Conservation (phyloP, 2,113 vertebrate species). For the Manacus vitellinus region DNA sequence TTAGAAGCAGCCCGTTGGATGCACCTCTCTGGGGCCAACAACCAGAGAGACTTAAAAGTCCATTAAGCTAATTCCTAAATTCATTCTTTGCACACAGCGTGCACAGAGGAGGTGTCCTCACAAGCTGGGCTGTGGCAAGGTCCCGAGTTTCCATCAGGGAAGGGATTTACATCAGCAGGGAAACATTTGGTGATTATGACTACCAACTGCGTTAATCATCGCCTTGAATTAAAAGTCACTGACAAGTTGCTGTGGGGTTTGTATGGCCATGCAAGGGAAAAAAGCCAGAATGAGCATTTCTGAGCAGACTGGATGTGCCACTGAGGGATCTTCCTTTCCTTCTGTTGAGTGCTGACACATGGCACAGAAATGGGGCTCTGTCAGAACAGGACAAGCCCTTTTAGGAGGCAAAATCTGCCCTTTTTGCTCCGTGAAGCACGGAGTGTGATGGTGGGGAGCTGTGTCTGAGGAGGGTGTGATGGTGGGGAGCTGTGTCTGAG, state of each 20-base stretch:
- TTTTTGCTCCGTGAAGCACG: background rate
- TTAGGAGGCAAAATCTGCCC: rapidly evolving
- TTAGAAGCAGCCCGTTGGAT: background rate
- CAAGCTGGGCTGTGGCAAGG: background rate
- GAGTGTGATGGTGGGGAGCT: background rate
- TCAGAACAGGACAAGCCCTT: background rate
- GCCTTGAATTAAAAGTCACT: constrained; percentile 24
- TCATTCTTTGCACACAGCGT: background rate
- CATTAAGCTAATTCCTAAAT: constrained; percentile 1
- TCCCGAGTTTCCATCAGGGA: background rate
- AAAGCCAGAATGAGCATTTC: background rate
- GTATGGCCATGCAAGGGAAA: background rate
- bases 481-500: background rate
- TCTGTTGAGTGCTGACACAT: background rate
- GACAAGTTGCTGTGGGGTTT: constrained; percentile 5
- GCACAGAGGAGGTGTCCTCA: background rate
- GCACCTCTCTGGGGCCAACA: background rate
- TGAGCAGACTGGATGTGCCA: background rate
- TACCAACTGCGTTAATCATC: constrained; percentile 28
- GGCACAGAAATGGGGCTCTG: background rate
- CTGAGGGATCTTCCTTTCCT: background rate
- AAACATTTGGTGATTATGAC: constrained; percentile 6
- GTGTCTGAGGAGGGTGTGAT: background rate
- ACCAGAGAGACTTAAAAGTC: constrained; percentile 26
- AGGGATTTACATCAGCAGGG: constrained; percentile 5